Conservation (phyloP, 2,797 vertebrate species). For the Parauchenoglanis ngamensis region DNA sequence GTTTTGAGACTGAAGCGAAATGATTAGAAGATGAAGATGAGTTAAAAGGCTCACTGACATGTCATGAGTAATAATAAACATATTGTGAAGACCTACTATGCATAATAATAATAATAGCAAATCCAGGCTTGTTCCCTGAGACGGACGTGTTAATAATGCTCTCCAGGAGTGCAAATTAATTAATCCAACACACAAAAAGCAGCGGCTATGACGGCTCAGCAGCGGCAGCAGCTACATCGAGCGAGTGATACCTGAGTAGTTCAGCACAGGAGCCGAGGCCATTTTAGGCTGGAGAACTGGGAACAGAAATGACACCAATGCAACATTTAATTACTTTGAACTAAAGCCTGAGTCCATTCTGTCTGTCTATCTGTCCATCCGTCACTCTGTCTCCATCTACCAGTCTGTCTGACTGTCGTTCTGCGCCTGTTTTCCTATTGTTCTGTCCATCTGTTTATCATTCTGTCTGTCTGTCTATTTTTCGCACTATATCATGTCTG, state of each 20-base stretch:
- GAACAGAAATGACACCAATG: conserved; percentile 71
- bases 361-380: neutral
- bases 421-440: neutral
- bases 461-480: neutral
- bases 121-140: neutral
- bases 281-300: conserved; percentile 92
- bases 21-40: neutral
- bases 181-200: conserved; percentile 13
- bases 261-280: conserved; percentile 87
- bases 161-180: neutral
- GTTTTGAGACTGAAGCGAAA: neutral
- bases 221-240: conserved; percentile 39
- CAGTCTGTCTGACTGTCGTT: neutral
- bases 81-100: neutral
- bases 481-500: no score
- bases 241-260: conserved; percentile 84
- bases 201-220: conserved; percentile 15
- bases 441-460: neutral
- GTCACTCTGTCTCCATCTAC: neutral
- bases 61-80: neutral
- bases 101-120: neutral
- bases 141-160: neutral
- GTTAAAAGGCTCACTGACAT: no score
- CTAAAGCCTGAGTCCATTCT: neutral
- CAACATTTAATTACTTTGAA: conserved; percentile 37